A percentile compares a stretch with the other conserved stretches of the same genome.
Conservation (phyloP, 2,888 invertebrate genomes). For the Megalurothrips usitatus region DNA sequence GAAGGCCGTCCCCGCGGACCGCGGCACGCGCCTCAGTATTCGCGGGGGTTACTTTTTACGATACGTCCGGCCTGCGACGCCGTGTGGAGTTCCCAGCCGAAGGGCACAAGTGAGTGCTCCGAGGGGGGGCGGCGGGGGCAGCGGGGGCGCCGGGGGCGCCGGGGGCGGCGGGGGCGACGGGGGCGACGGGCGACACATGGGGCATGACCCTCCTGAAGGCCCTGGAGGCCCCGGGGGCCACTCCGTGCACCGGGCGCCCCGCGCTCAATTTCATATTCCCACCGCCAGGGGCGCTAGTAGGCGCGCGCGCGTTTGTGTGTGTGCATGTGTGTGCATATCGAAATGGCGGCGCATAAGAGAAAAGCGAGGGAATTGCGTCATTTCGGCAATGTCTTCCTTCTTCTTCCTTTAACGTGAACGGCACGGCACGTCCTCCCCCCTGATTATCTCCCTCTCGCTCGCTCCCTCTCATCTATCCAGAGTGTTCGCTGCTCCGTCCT, state of each 20-base stretch:
- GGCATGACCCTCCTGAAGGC: no score
- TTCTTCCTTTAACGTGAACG: conserved; percentile 18
- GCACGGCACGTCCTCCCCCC: not conserved
- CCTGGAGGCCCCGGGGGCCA: no score
- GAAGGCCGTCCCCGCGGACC: no score
- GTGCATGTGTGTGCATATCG: not conserved
- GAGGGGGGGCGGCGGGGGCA: not conserved
- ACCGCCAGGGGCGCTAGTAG: not conserved
- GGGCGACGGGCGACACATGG: no score
- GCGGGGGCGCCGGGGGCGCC: no score
- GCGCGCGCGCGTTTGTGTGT: no score
- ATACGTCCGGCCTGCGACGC: no score
- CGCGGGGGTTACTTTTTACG: no score
- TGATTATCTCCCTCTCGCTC: not conserved
- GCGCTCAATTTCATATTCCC: not conserved
- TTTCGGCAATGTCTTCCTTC: conserved; percentile 24
- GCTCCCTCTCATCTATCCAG: conserved; percentile 8
- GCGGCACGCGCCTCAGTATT: no score
- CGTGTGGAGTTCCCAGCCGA: no score
- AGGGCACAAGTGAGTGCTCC: no score
- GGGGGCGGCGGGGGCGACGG: not conserved
- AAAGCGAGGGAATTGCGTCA: not conserved
- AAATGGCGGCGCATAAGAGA: not conserved
- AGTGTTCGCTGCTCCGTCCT: not conserved
- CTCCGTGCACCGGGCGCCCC: not conserved